Conservation (phyloP, 2,888 invertebrate genomes). For the Nymphalis urticae region DNA sequence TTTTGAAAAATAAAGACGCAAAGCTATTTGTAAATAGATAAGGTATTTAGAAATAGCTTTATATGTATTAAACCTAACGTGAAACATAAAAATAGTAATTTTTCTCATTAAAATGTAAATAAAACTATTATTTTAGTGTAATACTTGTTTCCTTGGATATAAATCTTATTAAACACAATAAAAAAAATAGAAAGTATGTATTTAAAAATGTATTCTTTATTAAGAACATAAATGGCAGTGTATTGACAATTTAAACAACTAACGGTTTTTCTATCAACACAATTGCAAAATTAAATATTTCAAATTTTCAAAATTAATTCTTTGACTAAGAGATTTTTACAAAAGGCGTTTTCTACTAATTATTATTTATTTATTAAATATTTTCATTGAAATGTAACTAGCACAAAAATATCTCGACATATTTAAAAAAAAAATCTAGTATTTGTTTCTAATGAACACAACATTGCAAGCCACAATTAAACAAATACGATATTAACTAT, state of each 20-base stretch:
- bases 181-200: background rate
- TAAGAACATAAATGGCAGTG: background rate
- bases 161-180: background rate
- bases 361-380: too few relatives aligned
- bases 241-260: background rate
- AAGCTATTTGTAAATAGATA: slow-evolving; percentile 75
- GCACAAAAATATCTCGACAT: too few relatives aligned
- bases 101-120: slow-evolving; percentile 74
- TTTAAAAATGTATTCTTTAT: background rate
- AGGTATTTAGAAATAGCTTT: slow-evolving; percentile 72
- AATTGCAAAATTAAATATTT: too few relatives aligned
- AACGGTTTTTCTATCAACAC: too few relatives aligned
- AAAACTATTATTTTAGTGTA: slow-evolving; percentile 76
- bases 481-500: too few relatives aligned
- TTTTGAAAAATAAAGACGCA: slow-evolving; percentile 38
- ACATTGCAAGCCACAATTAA: too few relatives aligned
- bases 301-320: too few relatives aligned
- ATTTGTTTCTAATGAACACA: too few relatives aligned
- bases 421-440: too few relatives aligned
- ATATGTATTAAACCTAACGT: slow-evolving; percentile 61
- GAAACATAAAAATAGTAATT: slow-evolving; percentile 75
- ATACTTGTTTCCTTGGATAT: slow-evolving; percentile 50
- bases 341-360: too few relatives aligned
- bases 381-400: too few relatives aligned
- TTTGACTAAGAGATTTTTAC: too few relatives aligned